Conservation (phyloP, 2,797 vertebrate genomes). For the Cryptoprocta ferox region DNA sequence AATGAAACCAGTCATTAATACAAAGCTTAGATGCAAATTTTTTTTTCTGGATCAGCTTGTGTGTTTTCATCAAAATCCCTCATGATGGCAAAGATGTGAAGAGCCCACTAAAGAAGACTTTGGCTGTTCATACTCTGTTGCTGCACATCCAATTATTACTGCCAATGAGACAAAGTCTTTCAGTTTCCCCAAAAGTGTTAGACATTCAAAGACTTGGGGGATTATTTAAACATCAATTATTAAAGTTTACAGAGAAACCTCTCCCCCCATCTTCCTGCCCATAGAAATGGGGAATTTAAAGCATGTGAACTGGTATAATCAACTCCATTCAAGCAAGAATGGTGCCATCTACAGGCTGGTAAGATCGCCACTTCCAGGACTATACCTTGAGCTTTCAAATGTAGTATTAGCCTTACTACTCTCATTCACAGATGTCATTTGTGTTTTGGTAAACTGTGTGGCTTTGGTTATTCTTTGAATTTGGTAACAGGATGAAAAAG, state of each 20-base stretch:
- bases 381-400: neutral
- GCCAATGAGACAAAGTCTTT: neutral
- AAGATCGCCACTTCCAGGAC: neutral
- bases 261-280: neutral
- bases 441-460: neutral
- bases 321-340: neutral
- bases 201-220: neutral
- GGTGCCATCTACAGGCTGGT: neutral
- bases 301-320: neutral
- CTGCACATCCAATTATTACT: neutral
- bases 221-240: neutral
- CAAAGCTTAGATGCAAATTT: slow-evolving; percentile 48
- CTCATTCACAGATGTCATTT: neutral
- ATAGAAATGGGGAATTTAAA: neutral
- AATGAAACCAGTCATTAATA: neutral
- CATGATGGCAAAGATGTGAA: neutral
- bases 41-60: slow-evolving; percentile 44
- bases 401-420: neutral
- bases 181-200: neutral
- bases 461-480: neutral
- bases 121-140: neutral
- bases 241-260: neutral
- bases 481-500: neutral
- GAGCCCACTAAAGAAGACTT: neutral
- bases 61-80: slow-evolving; percentile 41